Evolutionary conservation across 2,888 invertebrate genomes (phyloP), one percentile per base, ranked within the genome.

Genomic region (Caradrina clavipalpis): DNA sequence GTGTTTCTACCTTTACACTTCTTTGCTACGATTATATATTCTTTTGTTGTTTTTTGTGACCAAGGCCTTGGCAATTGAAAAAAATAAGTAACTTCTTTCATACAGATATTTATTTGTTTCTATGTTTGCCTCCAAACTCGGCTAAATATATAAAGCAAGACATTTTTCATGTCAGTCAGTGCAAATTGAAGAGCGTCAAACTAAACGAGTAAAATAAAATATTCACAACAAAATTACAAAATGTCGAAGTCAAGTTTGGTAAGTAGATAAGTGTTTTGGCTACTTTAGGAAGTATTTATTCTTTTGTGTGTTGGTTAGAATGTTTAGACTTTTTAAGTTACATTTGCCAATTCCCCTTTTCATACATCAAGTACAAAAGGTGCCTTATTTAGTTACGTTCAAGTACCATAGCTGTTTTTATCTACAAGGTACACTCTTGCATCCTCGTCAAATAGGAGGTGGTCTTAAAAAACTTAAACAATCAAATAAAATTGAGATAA

Each of bases 41-140:
- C 95, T 93, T 94, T 95, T 95, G 95, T 95, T n/a, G n/a, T 89
- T 88, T 76, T 73, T 51, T 73, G 50, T 81, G 84, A 84, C 79
- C 69, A 79, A 86, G 88, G 77, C 93, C 94, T 94, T 94, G 93
- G 85, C 86, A 88, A 45, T 45, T 45, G 15, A 45, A 84, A 85
- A 88, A 87, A 87, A 90, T 89, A 89, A 90, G 85, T 86, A 83
- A 85, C 90, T 91, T 92, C 88, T 89, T 90, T 88, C 84, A 88
- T 83, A 90, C 83, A 89, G 87, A 87, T 88, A 83, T 86, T 79
- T 83, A 88, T 89, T 88, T 88, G 88, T 87, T 79, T 87, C 82
- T 86, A 80, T 84, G 83, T 89, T 88, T 87, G 86, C 86, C 82
- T 88, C 88, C 83, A 83, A 87, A 85, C 72, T 84, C 79, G 76